Evolutionary conservation across 2,113 vertebrate genomes (phyloP).

Genomic region (Geothlypis trichas): DNA sequence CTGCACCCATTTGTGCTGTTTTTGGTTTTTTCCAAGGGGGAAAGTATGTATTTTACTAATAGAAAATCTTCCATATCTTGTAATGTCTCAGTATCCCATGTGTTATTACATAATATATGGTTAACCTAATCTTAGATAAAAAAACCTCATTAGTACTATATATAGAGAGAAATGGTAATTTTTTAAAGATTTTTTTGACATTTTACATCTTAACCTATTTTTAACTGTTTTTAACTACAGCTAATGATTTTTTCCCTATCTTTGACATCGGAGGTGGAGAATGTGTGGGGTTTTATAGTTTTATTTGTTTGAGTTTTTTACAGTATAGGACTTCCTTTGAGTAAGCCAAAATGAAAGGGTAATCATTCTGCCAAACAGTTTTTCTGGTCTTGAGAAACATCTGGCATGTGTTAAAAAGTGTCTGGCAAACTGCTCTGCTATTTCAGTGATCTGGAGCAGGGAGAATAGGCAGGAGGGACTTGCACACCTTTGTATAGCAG

Average conservation of each 20-base stretch:
- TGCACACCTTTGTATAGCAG: background rate
- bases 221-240: background rate
- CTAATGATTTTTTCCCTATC: rapidly evolving
- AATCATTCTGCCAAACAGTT: background rate
- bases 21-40: background rate
- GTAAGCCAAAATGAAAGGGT: background rate
- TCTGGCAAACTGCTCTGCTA: background rate
- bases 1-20: background rate
- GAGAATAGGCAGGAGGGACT: conserved; percentile 8
- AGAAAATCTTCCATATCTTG: background rate
- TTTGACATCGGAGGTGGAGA: background rate
- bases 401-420: background rate
- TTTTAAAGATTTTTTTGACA: background rate
- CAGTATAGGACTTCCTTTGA: background rate
- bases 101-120: background rate
- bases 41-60: background rate
- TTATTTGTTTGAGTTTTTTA: background rate
- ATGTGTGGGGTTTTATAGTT: rapidly evolving
- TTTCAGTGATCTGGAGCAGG: background rate
- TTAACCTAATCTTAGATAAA: background rate
- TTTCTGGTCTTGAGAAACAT: background rate
- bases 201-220: background rate
- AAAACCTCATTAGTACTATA: background rate
- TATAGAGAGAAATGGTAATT: background rate
- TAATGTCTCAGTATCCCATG: background rate